Base-by-base conservation (phyloP, 2,113 vertebrate species). In the Brachypodius melanocephalos region DNA sequence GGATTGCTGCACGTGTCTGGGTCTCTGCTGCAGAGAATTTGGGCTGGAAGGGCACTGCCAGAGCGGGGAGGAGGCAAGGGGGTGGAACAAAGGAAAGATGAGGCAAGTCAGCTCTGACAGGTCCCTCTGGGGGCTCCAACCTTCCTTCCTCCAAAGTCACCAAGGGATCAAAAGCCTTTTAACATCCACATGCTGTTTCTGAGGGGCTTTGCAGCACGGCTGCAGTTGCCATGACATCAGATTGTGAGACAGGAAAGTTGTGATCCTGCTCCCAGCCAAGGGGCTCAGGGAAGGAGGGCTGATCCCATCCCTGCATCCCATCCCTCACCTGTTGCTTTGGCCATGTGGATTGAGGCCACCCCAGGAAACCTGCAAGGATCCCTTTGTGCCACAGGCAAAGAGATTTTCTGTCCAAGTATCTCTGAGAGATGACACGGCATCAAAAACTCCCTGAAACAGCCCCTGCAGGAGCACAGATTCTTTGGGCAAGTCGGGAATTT, bases 341-440 rank as follows among this genome's bases (percentile, higher is more conserved):
- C 20, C 24, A 3, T 2, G 0, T 1, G 24, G 10, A 17, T 14
- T 6, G 7, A 46, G 7, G 17, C 8, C 43, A 31, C 11, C 32
- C 74, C 13, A 2, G 29, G 14, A 21, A 43, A 32, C 2, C 21
- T 29, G 29, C 17, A 5, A 16, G 9, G 32, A 55, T 8, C 12
- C 48, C 26, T 16, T 7, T n/a, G 38, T 14, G 67, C 57, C 62
- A 26, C 57, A 9, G 55, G 26, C 11, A 13, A 38, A 29, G 6
- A 24, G n/a, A 5, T 51, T 55, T 59, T 22, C 85, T 80, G 26
- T 3, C n/a, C 77, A 34, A 11, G 17, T 1, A 26, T 5, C 68
- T 32, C 81, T 2, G 9, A 15, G n/a, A 21, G 6, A 1, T 10
- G 46, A 1, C 15, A 40, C 0, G 0, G 22, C 12, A 8, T 15